Base-by-base conservation (phyloP, 2,113 vertebrate species). In the Anolis sagrei region DNA sequence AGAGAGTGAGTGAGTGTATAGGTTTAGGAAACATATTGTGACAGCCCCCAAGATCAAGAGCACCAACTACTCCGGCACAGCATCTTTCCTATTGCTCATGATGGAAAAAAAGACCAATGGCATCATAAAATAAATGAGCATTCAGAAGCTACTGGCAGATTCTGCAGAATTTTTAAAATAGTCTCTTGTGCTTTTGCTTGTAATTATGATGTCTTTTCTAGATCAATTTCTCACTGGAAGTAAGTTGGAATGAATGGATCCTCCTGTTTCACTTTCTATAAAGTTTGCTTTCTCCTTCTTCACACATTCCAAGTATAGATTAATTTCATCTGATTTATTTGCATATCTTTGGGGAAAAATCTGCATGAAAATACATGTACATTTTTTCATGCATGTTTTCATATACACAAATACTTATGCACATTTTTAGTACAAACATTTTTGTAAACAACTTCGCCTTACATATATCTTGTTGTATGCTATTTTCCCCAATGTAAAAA, bases 31-130 rank as follows among this genome's bases (percentile, higher is more conserved):
- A 86, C 61, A 62, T 18, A 7, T 83, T 23, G 48, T 27, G 49
- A 10, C n/a, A 34, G 54, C 16, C 34, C 54, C 58, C 21, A 80
- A 80, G n/a, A 80, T 76, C 82, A 81, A 21, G 76, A 48, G 21
- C 69, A 82, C 19, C 74, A 0, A 82, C 21, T 1, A 21, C 13
- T 86, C 76, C 78, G 79, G 69, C 77, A 64, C 39, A 69, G 70
- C 21, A 61, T 84, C 84, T 89, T 88, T 91, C 73, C 62, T 84
- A 27, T 27, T 82, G 27, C 44, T 74, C 29, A 79, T 85, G 66
- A 77, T 83, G 49, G 25, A 88, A 86, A 87, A 84, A 69, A 19
- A 54, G n/a, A 4, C 62, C 84, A 84, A 68, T 82, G 76, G 75
- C n/a, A 29, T 79, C 64, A 66, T 81, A 90, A 68, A 25, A n/a